phyloP scores from a whole-genome alignment of 2,797 vertebrate species.

The Acipenser transmontanus region DNA sequence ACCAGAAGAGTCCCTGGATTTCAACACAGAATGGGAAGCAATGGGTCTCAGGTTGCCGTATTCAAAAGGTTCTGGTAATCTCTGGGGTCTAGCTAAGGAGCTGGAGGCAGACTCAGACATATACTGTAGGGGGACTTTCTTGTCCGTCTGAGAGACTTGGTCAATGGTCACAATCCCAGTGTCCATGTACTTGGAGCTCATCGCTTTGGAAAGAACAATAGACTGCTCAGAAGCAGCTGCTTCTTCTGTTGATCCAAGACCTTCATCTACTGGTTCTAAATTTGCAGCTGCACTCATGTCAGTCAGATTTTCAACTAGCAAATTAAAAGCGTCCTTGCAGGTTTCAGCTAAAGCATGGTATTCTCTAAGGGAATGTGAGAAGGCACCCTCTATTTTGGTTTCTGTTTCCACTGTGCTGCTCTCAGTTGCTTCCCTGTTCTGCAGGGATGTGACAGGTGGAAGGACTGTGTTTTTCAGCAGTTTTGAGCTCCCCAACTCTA shows the following conservation, averaged over 20 bases:
- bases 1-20: slow-evolving; percentile 44
- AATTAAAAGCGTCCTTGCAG: slow-evolving; percentile 39
- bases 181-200: slow-evolving; percentile 46
- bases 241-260: slow-evolving; percentile 41
- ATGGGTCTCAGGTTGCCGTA: slow-evolving; percentile 55
- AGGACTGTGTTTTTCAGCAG: slow-evolving; percentile 63
- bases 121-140: slow-evolving; percentile 59
- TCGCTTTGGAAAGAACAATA: slow-evolving; percentile 48
- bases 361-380: slow-evolving; percentile 32
- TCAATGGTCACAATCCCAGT: slow-evolving; percentile 54
- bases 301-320: slow-evolving; percentile 49
- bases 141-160: slow-evolving; percentile 60
- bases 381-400: slow-evolving; percentile 30
- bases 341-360: slow-evolving; percentile 42
- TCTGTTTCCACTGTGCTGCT: slow-evolving; percentile 41
- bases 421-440: slow-evolving; percentile 42
- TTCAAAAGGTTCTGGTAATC: slow-evolving; percentile 46
- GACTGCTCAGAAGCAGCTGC: slow-evolving; percentile 48
- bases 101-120: slow-evolving; percentile 45
- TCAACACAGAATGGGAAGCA: slow-evolving; percentile 50
- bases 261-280: slow-evolving; percentile 39
- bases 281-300: slow-evolving; percentile 49
- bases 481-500: slow-evolving; percentile 63
- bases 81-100: slow-evolving; percentile 42
- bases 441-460: slow-evolving; percentile 62